Percentiles rank a stretch among this genome's conserved stretches.
phyloP scores from a whole-genome alignment of 2,797 vertebrate genomes.

The Sylvilagus floridanus region DNA sequence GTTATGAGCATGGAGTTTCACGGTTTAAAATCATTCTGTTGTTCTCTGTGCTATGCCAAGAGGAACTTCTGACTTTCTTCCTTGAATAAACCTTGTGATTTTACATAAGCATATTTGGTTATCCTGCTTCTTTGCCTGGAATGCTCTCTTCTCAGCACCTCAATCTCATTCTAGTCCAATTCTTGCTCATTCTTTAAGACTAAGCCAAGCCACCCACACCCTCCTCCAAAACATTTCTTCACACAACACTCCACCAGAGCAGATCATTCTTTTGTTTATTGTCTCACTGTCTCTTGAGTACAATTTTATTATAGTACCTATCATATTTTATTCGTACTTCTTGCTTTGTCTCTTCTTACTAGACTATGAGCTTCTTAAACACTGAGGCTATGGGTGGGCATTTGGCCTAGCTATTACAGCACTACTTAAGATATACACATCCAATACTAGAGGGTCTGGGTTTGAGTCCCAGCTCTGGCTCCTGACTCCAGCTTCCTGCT shows the following conservation, averaged over 20 bases:
- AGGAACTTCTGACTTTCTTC: neutral
- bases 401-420: too few relatives aligned
- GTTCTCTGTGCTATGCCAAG: neutral
- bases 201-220: neutral
- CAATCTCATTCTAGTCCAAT: neutral
- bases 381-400: too few relatives aligned
- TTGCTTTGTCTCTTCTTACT: too few relatives aligned
- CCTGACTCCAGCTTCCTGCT: too few relatives aligned
- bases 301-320: slow-evolving; percentile 2
- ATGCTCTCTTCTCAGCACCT: neutral
- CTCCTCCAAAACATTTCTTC: slow-evolving; percentile 6
- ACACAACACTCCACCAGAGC: neutral
- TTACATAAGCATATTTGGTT: neutral
- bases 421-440: too few relatives aligned
- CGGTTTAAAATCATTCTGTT: slow-evolving; percentile 10
- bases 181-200: slow-evolving; percentile 37
- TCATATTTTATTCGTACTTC: neutral
- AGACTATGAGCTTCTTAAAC: too few relatives aligned
- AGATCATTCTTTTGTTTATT: slow-evolving; percentile 28
- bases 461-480: too few relatives aligned
- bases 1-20: neutral
- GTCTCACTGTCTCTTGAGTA: neutral
- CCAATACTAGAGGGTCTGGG: too few relatives aligned
- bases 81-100: slow-evolving; percentile 42
- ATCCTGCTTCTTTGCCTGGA: neutral